Evolutionary conservation across 2,113 vertebrate genomes (phyloP).

Genomic region (Albula goreensis): DNA sequence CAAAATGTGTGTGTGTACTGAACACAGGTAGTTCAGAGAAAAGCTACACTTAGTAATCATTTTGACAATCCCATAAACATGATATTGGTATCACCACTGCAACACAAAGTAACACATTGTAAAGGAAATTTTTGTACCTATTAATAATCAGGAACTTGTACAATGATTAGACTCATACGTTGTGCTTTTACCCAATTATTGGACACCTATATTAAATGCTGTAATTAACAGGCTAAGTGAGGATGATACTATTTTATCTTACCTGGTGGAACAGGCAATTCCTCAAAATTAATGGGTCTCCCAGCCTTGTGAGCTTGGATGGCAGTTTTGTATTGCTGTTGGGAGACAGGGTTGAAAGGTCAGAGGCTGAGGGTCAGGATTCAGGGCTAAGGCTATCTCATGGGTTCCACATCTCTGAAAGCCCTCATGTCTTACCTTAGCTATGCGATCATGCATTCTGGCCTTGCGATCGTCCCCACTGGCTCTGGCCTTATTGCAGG

Average conservation of each 20-base stretch:
- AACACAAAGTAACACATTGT: no score
- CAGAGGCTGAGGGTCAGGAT: not conserved
- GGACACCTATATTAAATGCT: no score
- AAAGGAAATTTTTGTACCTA: no score
- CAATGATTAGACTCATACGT: no score
- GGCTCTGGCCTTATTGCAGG: constrained; percentile 81
- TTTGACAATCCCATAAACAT: no score
- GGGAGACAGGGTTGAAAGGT: not conserved
- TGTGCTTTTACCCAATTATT: not conserved
- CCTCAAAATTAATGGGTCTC: constrained; percentile 81
- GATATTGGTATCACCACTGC: no score
- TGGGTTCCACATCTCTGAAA: not conserved
- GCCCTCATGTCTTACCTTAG: constrained; percentile 74
- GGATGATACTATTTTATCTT: constrained; percentile 35
- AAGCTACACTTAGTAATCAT: no score
- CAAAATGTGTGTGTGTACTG: no score
- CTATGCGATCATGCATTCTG: constrained; percentile 92
- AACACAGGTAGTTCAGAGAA: no score
- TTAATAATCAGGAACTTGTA: no score
- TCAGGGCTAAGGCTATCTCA: not conserved
- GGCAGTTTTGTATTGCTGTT: constrained; percentile 94
- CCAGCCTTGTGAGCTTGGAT: constrained; percentile 86
- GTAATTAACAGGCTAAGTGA: no score
- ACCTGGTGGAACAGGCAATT: constrained; percentile 91
- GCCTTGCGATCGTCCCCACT: constrained; percentile 85